Conservation (phyloP, 1,140 invertebrate species). For the Pararge aegeria region DNA sequence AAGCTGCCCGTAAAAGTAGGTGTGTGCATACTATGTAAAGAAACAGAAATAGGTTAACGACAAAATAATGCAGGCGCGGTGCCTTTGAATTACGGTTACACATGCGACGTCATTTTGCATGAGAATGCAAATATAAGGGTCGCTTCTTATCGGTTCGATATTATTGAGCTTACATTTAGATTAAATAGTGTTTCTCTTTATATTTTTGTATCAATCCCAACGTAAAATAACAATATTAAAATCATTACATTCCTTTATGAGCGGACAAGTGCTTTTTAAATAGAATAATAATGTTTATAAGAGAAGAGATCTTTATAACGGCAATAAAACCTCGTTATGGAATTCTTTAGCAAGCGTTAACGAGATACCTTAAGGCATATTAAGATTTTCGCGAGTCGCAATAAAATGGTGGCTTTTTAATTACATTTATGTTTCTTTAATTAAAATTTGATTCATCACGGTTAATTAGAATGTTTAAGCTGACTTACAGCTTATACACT, state of each 20-base stretch:
- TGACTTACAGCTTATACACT: no score
- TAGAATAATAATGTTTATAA: neutral
- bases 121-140: conserved; percentile 21
- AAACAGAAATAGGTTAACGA: conserved; percentile 42
- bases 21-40: conserved; percentile 15
- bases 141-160: conserved; percentile 7
- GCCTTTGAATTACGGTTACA: conserved; percentile 26
- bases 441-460: no score
- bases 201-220: no score
- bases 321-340: conserved; percentile 14
- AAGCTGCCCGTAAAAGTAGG: conserved; percentile 12
- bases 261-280: neutral
- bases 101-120: conserved; percentile 30
- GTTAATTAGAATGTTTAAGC: no score
- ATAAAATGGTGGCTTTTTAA: conserved; percentile 4
- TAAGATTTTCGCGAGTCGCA: no score
- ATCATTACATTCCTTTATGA: neutral
- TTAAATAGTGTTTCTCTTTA: no score
- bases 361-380: conserved; percentile 13
- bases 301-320: conserved; percentile 1
- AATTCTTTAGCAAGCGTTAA: conserved; percentile 15
- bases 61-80: conserved; percentile 35
- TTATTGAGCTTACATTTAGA: conserved; percentile 2
- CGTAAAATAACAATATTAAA: no score
- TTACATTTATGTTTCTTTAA: conserved; percentile 1